Percentiles rank a stretch among this genome's conserved stretches.
Evolutionary conservation across 2,113 vertebrate genomes (phyloP).

Genomic region (Dasyurus viverrinus): DNA sequence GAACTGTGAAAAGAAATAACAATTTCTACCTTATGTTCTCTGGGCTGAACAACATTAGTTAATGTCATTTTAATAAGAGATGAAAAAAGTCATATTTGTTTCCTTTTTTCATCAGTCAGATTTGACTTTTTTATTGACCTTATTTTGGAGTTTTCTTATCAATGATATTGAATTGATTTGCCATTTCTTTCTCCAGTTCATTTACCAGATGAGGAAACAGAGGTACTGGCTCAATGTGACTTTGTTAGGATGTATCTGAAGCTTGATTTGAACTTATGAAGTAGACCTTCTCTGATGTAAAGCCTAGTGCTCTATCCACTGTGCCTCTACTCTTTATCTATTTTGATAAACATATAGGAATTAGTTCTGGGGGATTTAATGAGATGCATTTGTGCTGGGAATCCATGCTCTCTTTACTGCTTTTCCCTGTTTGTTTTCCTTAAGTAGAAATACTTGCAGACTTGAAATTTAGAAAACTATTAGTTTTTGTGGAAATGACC

Average conservation of each 20-base stretch:
- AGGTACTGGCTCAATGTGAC: not conserved
- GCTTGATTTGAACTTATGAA: not conserved
- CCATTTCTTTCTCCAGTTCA: not conserved
- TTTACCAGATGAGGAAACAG: not conserved
- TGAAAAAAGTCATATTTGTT: not conserved
- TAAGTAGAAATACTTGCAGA: not conserved
- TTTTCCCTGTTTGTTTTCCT: not conserved
- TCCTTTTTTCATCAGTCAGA: not conserved
- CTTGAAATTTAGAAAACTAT: not conserved
- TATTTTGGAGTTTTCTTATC: not conserved
- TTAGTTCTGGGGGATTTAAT: not conserved
- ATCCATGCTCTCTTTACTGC: not conserved
- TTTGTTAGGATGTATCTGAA: not conserved
- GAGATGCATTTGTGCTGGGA: not conserved
- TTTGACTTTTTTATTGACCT: not conserved
- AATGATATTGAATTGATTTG: not conserved
- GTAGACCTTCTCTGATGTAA: not conserved
- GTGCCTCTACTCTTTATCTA: not conserved
- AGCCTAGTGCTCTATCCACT: not conserved
- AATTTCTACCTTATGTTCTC: not conserved
- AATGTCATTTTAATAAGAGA: not conserved
- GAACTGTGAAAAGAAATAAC: not conserved
- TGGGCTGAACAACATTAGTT: not conserved
- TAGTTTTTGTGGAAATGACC: not conserved
- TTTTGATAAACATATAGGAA: not conserved